phyloP scores from a whole-genome alignment of 1,140 invertebrate species.

The Eupeodes corollae region DNA sequence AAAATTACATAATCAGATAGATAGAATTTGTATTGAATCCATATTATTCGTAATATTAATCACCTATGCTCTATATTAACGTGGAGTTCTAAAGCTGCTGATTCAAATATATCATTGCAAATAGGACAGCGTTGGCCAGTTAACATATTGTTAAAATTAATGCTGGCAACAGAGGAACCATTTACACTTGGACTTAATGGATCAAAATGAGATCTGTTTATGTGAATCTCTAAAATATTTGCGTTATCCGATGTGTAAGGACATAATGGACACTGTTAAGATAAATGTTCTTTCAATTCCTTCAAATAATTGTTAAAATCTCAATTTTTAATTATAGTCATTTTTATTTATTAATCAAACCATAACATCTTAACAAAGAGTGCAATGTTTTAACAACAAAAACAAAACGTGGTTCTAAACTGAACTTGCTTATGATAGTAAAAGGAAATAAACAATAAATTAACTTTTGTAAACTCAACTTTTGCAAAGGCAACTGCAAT shows the following conservation, averaged over 20 bases:
- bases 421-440: too few species aligned
- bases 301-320: conserved; percentile 42
- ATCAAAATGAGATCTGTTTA: conserved; percentile 77
- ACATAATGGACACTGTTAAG: conserved; percentile 63
- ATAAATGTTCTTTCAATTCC: conserved; percentile 30
- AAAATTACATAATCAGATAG: conserved; percentile 20
- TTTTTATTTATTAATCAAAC: conserved; percentile 45
- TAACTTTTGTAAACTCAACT: too few species aligned
- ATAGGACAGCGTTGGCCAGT: conserved; percentile 50
- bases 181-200: conserved; percentile 59
- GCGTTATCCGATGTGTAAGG: conserved; percentile 63
- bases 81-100: conserved; percentile 69
- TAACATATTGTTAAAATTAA: not conserved
- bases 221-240: conserved; percentile 66
- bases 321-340: too few species aligned
- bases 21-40: not conserved
- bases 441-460: too few species aligned
- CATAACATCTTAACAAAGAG: too few species aligned
- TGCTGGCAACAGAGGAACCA: not conserved
- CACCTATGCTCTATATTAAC: conserved; percentile 75
- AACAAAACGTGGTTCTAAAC: too few species aligned
- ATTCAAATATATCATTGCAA: conserved; percentile 58
- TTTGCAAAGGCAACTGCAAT: too few species aligned
- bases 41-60: conserved; percentile 1
- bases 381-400: too few species aligned